Evolutionary conservation across 2,888 invertebrate genomes (phyloP).

Genomic region (Geotrupes spiniger): DNA sequence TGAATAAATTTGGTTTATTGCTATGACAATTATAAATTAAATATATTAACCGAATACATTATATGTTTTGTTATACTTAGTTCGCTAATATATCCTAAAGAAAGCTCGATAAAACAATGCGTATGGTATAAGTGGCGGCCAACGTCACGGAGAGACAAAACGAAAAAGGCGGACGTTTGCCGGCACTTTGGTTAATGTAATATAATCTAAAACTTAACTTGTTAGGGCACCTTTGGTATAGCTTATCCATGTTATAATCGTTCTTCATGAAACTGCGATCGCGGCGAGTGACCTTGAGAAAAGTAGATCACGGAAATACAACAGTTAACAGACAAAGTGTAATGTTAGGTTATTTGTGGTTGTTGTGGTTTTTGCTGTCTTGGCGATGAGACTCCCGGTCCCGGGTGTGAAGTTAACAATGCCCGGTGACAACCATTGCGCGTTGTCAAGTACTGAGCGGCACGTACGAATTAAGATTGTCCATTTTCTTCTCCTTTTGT

Average conservation of each 20-base stretch:
- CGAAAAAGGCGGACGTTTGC: slow-evolving; percentile 1
- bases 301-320: slow-evolving; percentile 40
- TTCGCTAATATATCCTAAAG: slow-evolving; percentile 33
- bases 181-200: slow-evolving; percentile 25
- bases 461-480: slow-evolving; percentile 79
- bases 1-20: slow-evolving; percentile 46
- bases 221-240: slow-evolving; percentile 85
- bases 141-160: slow-evolving; percentile 10
- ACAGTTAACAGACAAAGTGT: slow-evolving; percentile 46
- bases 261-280: slow-evolving; percentile 22
- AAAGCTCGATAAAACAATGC: slow-evolving; percentile 41
- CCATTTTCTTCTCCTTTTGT: slow-evolving; percentile 86
- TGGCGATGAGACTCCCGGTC: slow-evolving; percentile 11
- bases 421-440: slow-evolving; percentile 49
- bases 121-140: slow-evolving; percentile 21
- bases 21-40: slow-evolving; percentile 42
- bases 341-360: slow-evolving; percentile 12
- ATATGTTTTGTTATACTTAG: slow-evolving; percentile 13
- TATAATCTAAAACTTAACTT: slow-evolving; percentile 58
- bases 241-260: slow-evolving; percentile 55
- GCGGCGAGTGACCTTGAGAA: slow-evolving; percentile 1
- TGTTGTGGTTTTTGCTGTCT: slow-evolving; percentile 12
- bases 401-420: slow-evolving; percentile 35
- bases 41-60: slow-evolving; percentile 26
- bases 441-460: slow-evolving; percentile 69